Percentiles rank a stretch among this genome's conserved stretches.
Conservation (phyloP, 2,888 invertebrate genomes). For the Marronus borbonicus region DNA sequence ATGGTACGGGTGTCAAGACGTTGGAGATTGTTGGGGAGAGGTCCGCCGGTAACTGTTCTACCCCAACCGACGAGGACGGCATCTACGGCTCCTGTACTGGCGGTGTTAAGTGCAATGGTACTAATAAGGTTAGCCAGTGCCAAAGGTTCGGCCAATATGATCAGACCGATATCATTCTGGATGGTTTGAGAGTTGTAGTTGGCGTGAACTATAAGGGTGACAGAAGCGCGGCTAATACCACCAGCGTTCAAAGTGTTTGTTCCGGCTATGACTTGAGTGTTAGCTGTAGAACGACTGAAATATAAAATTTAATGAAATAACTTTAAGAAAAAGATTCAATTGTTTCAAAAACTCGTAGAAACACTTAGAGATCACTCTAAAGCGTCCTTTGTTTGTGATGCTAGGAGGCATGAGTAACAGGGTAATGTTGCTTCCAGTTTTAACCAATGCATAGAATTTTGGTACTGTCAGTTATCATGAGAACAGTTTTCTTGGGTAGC, state of each 20-base stretch:
- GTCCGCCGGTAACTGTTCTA: conserved; percentile 72
- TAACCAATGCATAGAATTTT: no score
- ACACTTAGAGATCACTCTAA: no score
- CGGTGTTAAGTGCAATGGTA: conserved; percentile 47
- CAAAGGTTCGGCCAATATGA: conserved; percentile 52
- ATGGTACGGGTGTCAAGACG: conserved; percentile 72
- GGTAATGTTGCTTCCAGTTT: no score
- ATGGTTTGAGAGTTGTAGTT: conserved; percentile 65
- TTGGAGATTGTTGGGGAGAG: conserved; percentile 73
- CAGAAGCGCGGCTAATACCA: conserved; percentile 68
- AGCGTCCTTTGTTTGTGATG: no score
- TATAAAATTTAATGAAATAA: not conserved
- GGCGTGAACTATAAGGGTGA: conserved; percentile 69
- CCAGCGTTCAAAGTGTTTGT: conserved; percentile 70
- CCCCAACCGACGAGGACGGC: conserved; percentile 55
- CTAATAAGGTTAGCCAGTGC: conserved; percentile 51
- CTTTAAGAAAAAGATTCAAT: not conserved
- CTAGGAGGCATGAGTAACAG: no score
- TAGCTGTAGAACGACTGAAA: conserved; percentile 8
- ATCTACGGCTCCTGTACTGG: conserved; percentile 45
- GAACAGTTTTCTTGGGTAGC: no score
- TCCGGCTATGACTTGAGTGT: conserved; percentile 69
- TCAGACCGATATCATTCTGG: conserved; percentile 56
- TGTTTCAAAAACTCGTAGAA: no score
- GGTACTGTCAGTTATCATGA: no score